Evolutionary conservation across 2,888 invertebrate genomes (phyloP).

Genomic region (Anaspis maculata): DNA sequence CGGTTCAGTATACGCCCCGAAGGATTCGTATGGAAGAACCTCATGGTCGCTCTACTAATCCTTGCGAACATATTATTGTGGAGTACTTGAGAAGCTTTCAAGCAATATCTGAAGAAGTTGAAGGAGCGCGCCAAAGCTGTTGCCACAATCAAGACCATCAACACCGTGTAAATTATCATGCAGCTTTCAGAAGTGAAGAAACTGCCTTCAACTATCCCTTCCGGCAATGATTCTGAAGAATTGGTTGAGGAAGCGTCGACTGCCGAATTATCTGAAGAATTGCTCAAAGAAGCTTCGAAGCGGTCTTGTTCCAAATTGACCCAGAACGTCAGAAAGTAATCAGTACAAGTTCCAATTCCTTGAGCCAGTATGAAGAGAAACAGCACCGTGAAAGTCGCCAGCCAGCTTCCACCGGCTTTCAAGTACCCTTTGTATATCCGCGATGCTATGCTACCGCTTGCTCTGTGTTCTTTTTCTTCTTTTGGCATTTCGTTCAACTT

Average conservation of each 20-base stretch:
- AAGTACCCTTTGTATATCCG: constrained; percentile 1
- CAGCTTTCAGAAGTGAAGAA: constrained; percentile 23
- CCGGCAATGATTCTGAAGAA: background rate
- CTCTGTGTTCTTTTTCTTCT: constrained; percentile 1
- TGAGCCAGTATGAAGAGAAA: constrained; percentile 1
- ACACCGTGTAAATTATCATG: constrained; percentile 34
- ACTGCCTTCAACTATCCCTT: background rate
- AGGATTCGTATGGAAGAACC: constrained; percentile 63
- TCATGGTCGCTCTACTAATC: constrained; percentile 55
- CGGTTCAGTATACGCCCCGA: constrained; percentile 58
- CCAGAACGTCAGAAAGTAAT: constrained; percentile 13
- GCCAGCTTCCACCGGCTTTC: constrained; percentile 1
- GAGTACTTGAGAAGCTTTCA: constrained; percentile 47
- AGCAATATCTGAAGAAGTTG: constrained; percentile 46
- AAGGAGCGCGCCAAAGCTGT: constrained; percentile 43
- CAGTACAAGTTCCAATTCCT: background rate
- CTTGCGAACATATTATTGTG: constrained; percentile 48
- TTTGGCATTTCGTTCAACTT: constrained; percentile 10
- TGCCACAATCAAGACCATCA: constrained; percentile 32
- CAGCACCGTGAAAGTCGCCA: background rate
- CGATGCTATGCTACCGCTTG: background rate
- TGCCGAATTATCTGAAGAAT: background rate
- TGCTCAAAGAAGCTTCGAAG: constrained; percentile 1
- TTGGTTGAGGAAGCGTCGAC: background rate
- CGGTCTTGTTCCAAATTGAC: constrained; percentile 24